Conservation (phyloP, 2,113 vertebrate species). For the Dipodomys ordii region DNA sequence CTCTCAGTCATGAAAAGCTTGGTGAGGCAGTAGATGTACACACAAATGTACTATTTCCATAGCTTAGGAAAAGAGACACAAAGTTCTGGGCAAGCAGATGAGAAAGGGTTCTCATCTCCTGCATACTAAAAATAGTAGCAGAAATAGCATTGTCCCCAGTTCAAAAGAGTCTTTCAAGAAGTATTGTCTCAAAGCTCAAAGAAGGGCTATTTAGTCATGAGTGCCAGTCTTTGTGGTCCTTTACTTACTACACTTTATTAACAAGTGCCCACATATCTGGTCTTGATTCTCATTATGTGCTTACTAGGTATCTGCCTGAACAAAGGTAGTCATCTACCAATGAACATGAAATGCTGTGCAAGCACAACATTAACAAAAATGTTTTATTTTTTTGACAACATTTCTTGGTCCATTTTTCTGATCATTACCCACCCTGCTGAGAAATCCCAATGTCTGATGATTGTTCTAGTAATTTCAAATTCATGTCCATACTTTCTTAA, state of each 20-base stretch:
- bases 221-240: neutral
- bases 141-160: neutral
- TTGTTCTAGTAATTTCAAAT: neutral
- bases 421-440: neutral
- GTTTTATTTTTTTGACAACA: neutral
- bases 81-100: neutral
- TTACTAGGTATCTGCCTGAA: neutral
- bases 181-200: neutral
- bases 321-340: neutral
- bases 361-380: neutral
- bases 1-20: neutral
- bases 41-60: neutral
- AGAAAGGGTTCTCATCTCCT: neutral
- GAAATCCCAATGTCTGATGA: neutral
- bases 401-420: neutral
- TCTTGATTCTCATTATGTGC: neutral
- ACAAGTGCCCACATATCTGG: neutral
- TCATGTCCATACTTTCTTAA: constrained; percentile 2
- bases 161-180: neutral
- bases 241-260: neutral
- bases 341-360: neutral
- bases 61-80: neutral
- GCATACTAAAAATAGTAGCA: neutral
- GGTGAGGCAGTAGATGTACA: neutral
- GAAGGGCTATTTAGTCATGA: neutral